Evolutionary conservation across 2,113 vertebrate genomes (phyloP).

Genomic region (Cinclus mexicanus): DNA sequence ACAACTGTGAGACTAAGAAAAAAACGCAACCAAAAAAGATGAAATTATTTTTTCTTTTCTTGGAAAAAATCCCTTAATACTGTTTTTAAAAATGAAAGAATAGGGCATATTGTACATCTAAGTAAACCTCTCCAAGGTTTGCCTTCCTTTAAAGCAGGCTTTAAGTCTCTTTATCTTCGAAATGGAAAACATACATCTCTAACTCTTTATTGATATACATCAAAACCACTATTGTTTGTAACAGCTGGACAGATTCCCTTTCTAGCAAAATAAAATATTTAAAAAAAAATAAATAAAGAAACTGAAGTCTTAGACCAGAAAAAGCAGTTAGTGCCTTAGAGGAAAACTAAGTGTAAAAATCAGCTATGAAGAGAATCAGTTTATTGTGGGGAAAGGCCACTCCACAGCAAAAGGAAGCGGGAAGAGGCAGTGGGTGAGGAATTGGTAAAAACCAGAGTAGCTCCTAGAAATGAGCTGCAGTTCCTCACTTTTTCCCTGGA

Average conservation of each 20-base stretch:
- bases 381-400: not conserved
- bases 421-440: not conserved
- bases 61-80: constrained; percentile 5
- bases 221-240: not conserved
- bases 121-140: constrained; percentile 40
- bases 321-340: not conserved
- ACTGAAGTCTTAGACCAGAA: not conserved
- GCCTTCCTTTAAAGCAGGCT: not conserved
- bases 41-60: constrained; percentile 33
- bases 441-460: not conserved
- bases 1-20: not conserved
- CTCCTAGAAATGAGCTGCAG: not conserved
- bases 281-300: not conserved
- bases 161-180: constrained; percentile 16
- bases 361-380: not conserved
- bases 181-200: not conserved
- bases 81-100: constrained; percentile 30
- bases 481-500: not conserved
- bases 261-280: constrained; percentile 3
- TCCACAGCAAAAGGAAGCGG: not conserved
- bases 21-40: not conserved
- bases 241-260: constrained; percentile 28
- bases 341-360: constrained; percentile 21
- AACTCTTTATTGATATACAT: constrained; percentile 15
- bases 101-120: constrained; percentile 1